A percentile compares a stretch with the other conserved stretches of the same genome.
phyloP scores from a whole-genome alignment of 1,140 invertebrate species.

The Drosophila obscura region DNA sequence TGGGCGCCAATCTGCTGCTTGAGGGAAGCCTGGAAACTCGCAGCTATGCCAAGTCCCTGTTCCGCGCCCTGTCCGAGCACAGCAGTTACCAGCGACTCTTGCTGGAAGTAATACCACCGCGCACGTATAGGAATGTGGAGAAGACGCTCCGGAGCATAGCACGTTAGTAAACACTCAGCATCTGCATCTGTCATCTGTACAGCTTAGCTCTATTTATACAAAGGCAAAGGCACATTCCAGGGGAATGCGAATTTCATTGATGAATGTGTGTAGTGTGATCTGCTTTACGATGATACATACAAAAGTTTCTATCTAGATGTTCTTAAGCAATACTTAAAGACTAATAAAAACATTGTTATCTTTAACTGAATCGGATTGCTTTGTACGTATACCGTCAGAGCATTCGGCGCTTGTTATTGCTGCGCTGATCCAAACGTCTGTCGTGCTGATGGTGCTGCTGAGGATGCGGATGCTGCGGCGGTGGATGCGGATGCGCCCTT shows the following conservation, averaged over 20 bases:
- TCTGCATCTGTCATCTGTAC: conserved; percentile 15
- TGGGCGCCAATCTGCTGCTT: conserved; percentile 91
- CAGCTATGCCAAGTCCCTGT: conserved; percentile 88
- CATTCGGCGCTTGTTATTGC: conserved; percentile 41
- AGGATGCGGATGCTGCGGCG: conserved; percentile 20
- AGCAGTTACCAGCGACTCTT: conserved; percentile 87
- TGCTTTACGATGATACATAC: conserved; percentile 1
- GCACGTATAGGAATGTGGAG: conserved; percentile 88
- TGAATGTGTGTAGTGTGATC: too few relatives aligned
- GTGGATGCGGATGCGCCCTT: conserved; percentile 27
- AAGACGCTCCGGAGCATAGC: conserved; percentile 85
- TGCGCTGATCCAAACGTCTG: conserved; percentile 63
- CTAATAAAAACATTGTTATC: conserved; percentile 42
- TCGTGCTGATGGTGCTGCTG: conserved; percentile 35
- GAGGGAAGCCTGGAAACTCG: conserved; percentile 95
- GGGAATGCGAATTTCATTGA: neutral
- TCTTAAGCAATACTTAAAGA: conserved; percentile 28
- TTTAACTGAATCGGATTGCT: neutral
- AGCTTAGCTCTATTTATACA: conserved; percentile 2
- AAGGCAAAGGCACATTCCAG: neutral
- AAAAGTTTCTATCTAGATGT: conserved; percentile 3
- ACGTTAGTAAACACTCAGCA: conserved; percentile 24
- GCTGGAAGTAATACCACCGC: conserved; percentile 87
- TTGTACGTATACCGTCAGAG: conserved; percentile 3
- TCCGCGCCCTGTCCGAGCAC: conserved; percentile 87